Percentiles rank a stretch among this genome's conserved stretches.
Evolutionary conservation across 2,888 invertebrate genomes (phyloP).

Genomic region (Hofmannophila pseudospretella): DNA sequence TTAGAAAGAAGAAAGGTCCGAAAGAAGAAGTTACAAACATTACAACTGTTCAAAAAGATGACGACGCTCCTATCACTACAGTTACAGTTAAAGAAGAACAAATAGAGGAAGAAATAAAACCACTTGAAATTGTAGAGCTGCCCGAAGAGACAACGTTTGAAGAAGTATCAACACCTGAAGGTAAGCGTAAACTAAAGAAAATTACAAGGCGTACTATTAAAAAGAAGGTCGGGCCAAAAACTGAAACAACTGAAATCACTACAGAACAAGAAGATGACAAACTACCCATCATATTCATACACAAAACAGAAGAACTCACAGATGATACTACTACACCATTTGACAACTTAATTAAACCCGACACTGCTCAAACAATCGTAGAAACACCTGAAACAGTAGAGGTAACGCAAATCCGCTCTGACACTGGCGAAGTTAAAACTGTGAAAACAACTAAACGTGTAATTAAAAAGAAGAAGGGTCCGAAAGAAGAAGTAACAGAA

Average conservation of each 20-base stretch:
- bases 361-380: constrained; percentile 18
- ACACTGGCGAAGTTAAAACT: constrained; percentile 25
- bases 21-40: constrained; percentile 45
- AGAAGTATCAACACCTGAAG: constrained; percentile 12
- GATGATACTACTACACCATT: constrained; percentile 17
- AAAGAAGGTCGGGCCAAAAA: constrained; percentile 32
- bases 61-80: constrained; percentile 32
- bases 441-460: constrained; percentile 15
- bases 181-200: constrained; percentile 16
- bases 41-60: constrained; percentile 37
- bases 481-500: constrained; percentile 21
- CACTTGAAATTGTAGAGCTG: constrained; percentile 22
- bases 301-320: constrained; percentile 38
- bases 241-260: constrained; percentile 39
- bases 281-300: constrained; percentile 50
- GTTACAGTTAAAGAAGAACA: constrained; percentile 12
- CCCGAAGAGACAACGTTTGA: constrained; percentile 16
- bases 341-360: constrained; percentile 8
- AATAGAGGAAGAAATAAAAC: constrained; percentile 35
- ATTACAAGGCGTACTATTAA: constrained; percentile 41
- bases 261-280: constrained; percentile 61
- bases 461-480: constrained; percentile 17
- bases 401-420: constrained; percentile 33
- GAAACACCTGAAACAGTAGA: constrained; percentile 52
- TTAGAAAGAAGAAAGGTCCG: constrained; percentile 49